These are phyloP conservation scores for Euura saliciscinereae DNA, from an alignment of 1,140 invertebrate species.

Conservation along the genomic window DNA sequence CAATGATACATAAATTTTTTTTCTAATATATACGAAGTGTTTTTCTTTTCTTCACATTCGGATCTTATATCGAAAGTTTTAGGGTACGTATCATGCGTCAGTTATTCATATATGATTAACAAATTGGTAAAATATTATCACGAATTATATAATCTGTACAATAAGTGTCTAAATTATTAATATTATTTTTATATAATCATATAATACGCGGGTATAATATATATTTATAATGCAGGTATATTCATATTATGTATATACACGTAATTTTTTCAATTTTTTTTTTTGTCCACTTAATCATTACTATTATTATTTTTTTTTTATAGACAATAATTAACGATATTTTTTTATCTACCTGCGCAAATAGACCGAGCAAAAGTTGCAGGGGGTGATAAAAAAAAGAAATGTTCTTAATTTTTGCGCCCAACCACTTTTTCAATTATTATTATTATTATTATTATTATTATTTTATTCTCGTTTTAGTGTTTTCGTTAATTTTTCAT, in stretches of 20 bases:
- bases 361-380: neutral
- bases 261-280: too few species aligned
- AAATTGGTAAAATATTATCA: neutral
- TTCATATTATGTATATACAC: too few species aligned
- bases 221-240: too few species aligned
- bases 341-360: neutral
- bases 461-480: neutral
- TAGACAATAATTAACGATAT: too few species aligned
- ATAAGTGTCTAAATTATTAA: neutral
- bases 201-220: too few species aligned
- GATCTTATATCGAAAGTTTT: neutral
- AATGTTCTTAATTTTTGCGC: neutral
- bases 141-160: neutral
- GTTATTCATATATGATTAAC: neutral
- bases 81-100: neutral
- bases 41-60: neutral
- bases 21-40: neutral
- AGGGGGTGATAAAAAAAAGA: neutral
- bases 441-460: neutral
- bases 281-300: too few species aligned
- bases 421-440: neutral
- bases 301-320: too few species aligned
- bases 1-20: conserved; percentile 1
- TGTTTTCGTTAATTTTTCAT: neutral
- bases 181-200: too few species aligned